Conservation (phyloP, 2,797 vertebrate species). For the Tarsius wallacei region DNA sequence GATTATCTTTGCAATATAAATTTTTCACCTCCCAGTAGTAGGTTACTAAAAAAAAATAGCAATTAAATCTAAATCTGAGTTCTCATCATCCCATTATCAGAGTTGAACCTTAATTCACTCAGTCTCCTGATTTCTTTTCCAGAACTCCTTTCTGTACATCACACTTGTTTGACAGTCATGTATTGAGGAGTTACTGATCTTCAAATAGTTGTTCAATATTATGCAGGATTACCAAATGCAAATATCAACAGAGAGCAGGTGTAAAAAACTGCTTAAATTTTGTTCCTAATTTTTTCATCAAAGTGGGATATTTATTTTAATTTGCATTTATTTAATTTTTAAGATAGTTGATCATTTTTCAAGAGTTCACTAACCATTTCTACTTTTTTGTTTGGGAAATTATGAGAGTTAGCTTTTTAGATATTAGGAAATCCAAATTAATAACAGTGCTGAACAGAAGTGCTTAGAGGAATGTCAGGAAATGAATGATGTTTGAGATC, state of each 20-base stretch:
- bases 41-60: background rate
- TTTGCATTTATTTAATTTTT: conserved; percentile 56
- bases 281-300: conserved; percentile 4
- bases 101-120: background rate
- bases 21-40: background rate
- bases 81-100: background rate
- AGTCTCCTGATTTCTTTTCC: background rate
- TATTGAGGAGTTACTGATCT: background rate
- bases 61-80: background rate
- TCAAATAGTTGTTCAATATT: background rate
- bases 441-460: background rate
- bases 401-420: background rate
- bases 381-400: conserved; percentile 4
- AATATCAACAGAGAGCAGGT: background rate
- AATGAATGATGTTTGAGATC: background rate
- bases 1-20: background rate
- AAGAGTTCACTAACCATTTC: background rate
- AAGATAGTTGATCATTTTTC: background rate
- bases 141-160: background rate
- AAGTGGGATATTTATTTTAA: background rate
- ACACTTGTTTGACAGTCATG: background rate
- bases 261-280: background rate
- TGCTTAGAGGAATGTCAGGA: background rate
- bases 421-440: background rate
- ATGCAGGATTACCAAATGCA: background rate